Conservation (phyloP, 2,113 vertebrate genomes). For the Phoxinus phoxinus region DNA sequence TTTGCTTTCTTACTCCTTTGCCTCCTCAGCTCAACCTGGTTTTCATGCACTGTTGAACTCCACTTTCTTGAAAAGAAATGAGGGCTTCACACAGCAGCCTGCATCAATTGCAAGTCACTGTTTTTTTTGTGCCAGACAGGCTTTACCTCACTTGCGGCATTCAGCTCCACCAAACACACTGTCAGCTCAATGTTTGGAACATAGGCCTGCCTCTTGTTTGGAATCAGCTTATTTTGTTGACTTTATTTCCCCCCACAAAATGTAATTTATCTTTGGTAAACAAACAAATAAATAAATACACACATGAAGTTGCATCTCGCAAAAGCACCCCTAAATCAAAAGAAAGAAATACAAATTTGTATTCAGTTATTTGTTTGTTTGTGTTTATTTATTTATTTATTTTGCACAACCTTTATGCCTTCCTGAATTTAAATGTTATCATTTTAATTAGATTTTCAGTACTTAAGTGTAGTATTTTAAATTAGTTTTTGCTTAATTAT, state of each 20-base stretch:
- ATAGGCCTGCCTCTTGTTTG: neutral
- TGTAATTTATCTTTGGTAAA: neutral
- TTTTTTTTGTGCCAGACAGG: slow-evolving; percentile 29
- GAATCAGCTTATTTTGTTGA: neutral
- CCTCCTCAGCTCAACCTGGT: slow-evolving; percentile 47
- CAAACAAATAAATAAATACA: neutral
- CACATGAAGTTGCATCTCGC: neutral
- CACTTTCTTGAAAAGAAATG: slow-evolving; percentile 57
- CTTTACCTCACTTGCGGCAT: slow-evolving; percentile 3
- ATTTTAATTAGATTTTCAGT: no score
- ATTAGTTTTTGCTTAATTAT: no score
- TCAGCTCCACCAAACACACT: neutral
- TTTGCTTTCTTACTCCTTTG: slow-evolving; percentile 45
- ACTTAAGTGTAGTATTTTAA: no score
- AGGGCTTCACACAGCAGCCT: slow-evolving; percentile 47
- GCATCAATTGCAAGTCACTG: slow-evolving; percentile 49
- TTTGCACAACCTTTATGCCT: neutral
- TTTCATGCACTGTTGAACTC: slow-evolving; percentile 55
- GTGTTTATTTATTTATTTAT: neutral
- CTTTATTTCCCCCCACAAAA: neutral
- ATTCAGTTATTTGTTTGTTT: no score
- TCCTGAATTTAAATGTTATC: no score
- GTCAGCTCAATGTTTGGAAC: neutral
- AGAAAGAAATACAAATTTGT: neutral
- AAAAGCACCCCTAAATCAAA: neutral